Base-by-base conservation (phyloP, 37 sponge, comb jelly and placozoan species). In the Halisarca cf. caerulea region DNA sequence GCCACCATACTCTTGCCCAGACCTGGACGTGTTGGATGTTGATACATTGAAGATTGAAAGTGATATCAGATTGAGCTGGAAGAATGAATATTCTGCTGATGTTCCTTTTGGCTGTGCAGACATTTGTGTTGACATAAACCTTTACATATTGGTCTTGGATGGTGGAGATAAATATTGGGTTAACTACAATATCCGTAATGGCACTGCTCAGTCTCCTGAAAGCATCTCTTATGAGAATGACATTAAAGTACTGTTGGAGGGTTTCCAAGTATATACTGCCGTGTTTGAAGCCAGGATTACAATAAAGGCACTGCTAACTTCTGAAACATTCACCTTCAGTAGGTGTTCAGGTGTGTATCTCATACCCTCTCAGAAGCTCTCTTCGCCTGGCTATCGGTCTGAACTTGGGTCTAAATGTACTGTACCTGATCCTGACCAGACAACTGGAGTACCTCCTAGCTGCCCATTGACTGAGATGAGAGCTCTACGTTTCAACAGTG, bases 311-410 rank as follows among this genome's bases (percentile, higher is more conserved):
- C 34, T 69, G 33, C 33, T 36, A 2, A 69, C 71, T 36, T 34
- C 71, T 4, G 71, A 69, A 32, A 15, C 4, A 21, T 64, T 64
- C 28, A 64, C 8, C 28, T 64, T 64, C 23, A 64, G 66, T 27
- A 64, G 66, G 66, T 64, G 66, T 18, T 25, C 66, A 24, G 66
- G 66, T 64, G 66, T 64, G 28, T 64, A 64, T 27, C 28, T 64
- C 8, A 64, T 64, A 64, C 25, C 66, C 14, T n/a, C 66, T 64
- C 66, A 64, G 27, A 14, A 8, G 27, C 66, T 64, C 27, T 55
- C 57, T 20, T 24, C 66, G 23, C 8, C 8, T 8, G 23, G 25
- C 23, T 9, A 24, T 27, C 66, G 66, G 8, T 25, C 23, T 15
- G 66, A 23, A 64, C 66, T 64, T 15, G 66, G 66, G 25, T 64